Evolutionary conservation across 2,797 vertebrate genomes (phyloP).

Genomic region (Nasua narica): DNA sequence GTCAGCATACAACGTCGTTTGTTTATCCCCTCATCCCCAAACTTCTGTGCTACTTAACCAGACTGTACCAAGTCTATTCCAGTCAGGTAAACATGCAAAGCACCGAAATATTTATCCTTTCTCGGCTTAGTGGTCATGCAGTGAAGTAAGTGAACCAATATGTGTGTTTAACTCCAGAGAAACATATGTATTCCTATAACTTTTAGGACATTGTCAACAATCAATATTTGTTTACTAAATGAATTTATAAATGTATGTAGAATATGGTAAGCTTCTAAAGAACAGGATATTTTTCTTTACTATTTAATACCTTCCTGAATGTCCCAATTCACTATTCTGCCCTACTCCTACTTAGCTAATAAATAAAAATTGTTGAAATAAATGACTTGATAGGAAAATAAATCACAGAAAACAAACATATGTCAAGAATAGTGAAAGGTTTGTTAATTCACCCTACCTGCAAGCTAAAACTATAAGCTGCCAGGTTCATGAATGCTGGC

Average conservation of each 20-base stretch:
- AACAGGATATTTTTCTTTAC: not conserved
- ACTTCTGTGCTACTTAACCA: not conserved
- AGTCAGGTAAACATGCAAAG: too few relatives aligned
- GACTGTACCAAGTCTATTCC: accelerated
- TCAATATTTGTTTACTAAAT: not conserved
- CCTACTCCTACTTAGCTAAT: not conserved
- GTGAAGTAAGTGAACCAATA: not conserved
- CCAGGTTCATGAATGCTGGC: not conserved
- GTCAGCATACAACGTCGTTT: accelerated
- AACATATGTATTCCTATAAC: accelerated
- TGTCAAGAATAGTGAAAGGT: not conserved
- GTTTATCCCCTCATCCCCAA: accelerated
- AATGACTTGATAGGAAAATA: not conserved
- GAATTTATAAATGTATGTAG: too few relatives aligned
- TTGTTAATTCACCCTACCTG: not conserved
- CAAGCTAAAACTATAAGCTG: not conserved
- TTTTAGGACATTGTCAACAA: not conserved
- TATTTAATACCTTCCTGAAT: not conserved
- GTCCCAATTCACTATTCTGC: not conserved
- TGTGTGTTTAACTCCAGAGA: accelerated
- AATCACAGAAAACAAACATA: not conserved
- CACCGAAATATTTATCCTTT: not conserved
- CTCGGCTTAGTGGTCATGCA: accelerated
- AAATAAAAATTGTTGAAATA: not conserved
- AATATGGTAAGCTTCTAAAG: not conserved